Percentiles rank a stretch among this genome's conserved stretches.
Evolutionary conservation across 2,888 invertebrate species (phyloP).

Genomic region (Microplitis manilae): DNA sequence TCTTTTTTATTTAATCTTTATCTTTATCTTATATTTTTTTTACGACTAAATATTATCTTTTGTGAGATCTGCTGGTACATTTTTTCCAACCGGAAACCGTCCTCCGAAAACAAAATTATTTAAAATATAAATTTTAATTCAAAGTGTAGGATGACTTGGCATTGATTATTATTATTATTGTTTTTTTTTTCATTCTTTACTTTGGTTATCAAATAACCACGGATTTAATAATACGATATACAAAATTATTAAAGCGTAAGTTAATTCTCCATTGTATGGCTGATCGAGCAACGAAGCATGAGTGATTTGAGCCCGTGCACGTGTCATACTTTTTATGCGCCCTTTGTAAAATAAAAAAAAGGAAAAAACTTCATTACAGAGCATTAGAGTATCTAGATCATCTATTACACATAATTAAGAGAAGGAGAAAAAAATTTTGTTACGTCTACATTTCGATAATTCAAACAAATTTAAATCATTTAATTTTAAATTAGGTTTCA

Average conservation of each 20-base stretch:
- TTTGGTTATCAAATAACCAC: not conserved
- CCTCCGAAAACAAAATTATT: not conserved
- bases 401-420: too few relatives aligned
- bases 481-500: too few relatives aligned
- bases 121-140: not conserved
- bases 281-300: constrained; percentile 49
- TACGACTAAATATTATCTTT: not conserved
- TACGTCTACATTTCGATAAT: too few relatives aligned
- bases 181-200: not conserved
- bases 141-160: not conserved
- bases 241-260: constrained; percentile 44
- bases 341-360: constrained; percentile 22
- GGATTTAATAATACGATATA: constrained; percentile 47
- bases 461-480: too few relatives aligned
- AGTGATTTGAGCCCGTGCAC: constrained; percentile 47
- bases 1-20: not conserved
- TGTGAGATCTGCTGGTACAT: not conserved
- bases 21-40: not conserved
- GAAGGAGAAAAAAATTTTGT: too few relatives aligned
- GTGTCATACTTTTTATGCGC: constrained; percentile 26
- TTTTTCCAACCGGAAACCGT: not conserved
- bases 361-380: constrained; percentile 41
- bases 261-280: constrained; percentile 35
- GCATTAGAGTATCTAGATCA: too few relatives aligned
- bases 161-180: not conserved